Base-by-base conservation (phyloP, 2,797 vertebrate species). In the Micrastur ruficollis region DNA sequence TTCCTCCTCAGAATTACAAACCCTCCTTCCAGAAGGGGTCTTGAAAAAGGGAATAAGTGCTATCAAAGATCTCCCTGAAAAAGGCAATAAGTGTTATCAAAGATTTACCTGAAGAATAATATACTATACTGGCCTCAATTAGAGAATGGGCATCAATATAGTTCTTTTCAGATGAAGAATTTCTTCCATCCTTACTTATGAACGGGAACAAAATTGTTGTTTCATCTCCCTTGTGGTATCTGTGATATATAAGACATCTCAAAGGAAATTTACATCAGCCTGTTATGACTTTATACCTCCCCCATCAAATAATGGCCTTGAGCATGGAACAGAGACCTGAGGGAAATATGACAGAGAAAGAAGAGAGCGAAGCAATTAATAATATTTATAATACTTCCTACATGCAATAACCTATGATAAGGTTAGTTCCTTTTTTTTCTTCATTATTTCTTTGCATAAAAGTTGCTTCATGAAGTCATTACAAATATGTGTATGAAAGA, bases 251-350 rank as follows among this genome's bases (percentile, higher is more conserved):
- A 93, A 96, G 83, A 65, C 42, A 93, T 75, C 93, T 95, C 92
- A 95, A 95, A 97, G 91, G 91, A 97, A 97, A 97, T 97, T 97
- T 97, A 96, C 95, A 97, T 95, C 90, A 92, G 76, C 76, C 81
- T 96, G 78, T 95, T 97, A 97, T 90, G 82, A 70, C 93, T 97
- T 96, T 96, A 93, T 96, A 95, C 93, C 94, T 96, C 90, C 79
- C 94, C 73, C 86, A 90, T 97, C 93, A 96, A 97, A 96, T 83
- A 93, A 94, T 91, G 96, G 96, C 89, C 89, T 97, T 97, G 92
- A 96, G 91, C 72, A 86, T 93, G 81, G 86, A 96, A 95, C 72
- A 94, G 89, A 93, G 90, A 95, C 96, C 97, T 95, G 90, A 95
- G 94, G 95, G 85, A 96, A 97, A 96, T 97, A 82, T 75, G 95